These are phyloP conservation scores for Clusia tigrina DNA, from an alignment of 2,888 invertebrate genomes.

Conservation along the genomic window DNA sequence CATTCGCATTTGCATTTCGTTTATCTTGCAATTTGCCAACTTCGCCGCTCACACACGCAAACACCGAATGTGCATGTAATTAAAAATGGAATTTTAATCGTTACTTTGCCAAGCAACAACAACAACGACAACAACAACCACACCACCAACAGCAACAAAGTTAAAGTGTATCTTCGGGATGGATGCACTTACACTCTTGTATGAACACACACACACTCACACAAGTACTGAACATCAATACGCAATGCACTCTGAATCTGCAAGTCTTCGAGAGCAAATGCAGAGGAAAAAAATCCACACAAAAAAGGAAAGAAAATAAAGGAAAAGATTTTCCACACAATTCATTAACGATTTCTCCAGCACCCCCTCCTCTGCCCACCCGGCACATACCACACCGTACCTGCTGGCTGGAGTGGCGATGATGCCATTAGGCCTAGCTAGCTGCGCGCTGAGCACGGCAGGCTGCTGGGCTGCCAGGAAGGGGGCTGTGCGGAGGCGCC, in stretches of 20 bases:
- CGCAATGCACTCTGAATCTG: no score
- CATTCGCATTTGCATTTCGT: no score
- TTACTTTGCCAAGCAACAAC: not conserved
- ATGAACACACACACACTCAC: no score
- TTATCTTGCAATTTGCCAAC: no score
- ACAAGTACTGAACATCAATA: no score
- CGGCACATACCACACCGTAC: constrained; percentile 11
- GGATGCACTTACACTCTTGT: no score
- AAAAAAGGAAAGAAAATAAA: constrained; percentile 11
- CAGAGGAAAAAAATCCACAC: not conserved
- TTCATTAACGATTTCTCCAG: constrained; percentile 42
- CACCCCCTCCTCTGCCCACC: constrained; percentile 22
- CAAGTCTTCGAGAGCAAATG: no score
- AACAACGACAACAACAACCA: constrained; percentile 6
- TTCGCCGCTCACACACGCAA: no score
- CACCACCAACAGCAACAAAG: constrained; percentile 5
- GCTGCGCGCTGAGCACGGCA: not conserved
- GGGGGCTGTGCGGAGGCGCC: not conserved
- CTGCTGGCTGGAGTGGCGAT: constrained; percentile 22
- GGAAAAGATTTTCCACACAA: constrained; percentile 24
- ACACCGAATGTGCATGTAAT: not conserved
- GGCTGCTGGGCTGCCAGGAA: not conserved
- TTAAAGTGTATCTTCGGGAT: no score
- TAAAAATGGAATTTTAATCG: not conserved
- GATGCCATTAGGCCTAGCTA: constrained; percentile 35